Evolutionary conservation across 2,888 invertebrate species (phyloP), one percentile per base, ranked within the genome.

Genomic region (Dimorphilus gyrociliatus): DNA sequence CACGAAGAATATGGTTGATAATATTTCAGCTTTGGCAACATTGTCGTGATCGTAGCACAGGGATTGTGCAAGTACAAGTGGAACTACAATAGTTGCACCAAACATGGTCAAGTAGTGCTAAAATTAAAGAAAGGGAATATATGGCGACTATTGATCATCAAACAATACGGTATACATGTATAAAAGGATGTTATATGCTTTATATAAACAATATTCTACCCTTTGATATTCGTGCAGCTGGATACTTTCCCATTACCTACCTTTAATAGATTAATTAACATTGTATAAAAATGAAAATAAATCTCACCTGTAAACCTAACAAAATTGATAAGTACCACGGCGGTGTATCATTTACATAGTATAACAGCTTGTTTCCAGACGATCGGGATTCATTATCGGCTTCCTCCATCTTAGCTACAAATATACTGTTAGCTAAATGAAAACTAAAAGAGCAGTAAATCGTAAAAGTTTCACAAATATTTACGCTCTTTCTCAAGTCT

Each of bases 241-340:
- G 10, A 4, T 13, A 24, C 29, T 6, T 10, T 10, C 24, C 12
- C 19, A 4, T 6, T 6, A 24, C 19, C 13, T n/a, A 13, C 6
- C 5, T 12, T 8, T 21, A 15, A 7, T 13, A 8, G 17, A 14
- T 16, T n/a, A 3, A 27, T 16, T 2, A 28, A 13, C 8, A 21
- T 8, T 23, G 27, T 14, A 17, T 27, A 14, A 12, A 13, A 19
- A 19, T 4, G 7, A 25, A 10, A 27, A 1, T 17, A 6, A 27
- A 27, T 13, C 40, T 41, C 55, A 77, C 78, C 72, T 78, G 82
- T 32, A 82, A 64, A 10, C 81, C 81, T 63, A 82, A 71, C 47
- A 80, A 74, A 40, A 81, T 70, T 48, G 78, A 76, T 16, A 81
- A 67, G 54, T 81, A 81, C 81, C 81, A 82, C 0, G 81, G 75